A percentile compares a stretch with the other conserved stretches of the same genome.
phyloP scores from a whole-genome alignment of 2,888 invertebrate genomes.

The Cosmorhoe ocellata region DNA sequence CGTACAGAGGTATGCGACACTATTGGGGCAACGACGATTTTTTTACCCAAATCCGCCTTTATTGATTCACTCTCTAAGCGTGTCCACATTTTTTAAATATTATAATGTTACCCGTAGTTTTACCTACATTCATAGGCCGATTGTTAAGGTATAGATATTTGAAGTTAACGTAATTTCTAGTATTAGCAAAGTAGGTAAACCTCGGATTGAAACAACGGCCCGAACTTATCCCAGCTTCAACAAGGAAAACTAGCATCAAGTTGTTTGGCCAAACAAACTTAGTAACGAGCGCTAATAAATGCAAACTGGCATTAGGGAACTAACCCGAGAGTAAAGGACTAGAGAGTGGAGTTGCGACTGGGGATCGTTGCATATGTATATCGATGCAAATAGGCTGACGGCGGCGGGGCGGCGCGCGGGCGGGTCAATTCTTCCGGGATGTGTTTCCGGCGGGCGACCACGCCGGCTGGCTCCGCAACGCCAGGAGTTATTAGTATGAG shows the following conservation, averaged over 20 bases:
- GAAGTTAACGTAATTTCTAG: too few species aligned
- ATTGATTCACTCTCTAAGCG: conserved; percentile 10
- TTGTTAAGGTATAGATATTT: too few species aligned
- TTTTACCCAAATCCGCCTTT: conserved; percentile 16
- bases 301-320: conserved; percentile 31
- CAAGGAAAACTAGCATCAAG: conserved; percentile 14
- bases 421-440: conserved; percentile 78
- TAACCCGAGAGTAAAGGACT: conserved; percentile 27
- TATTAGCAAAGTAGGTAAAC: conserved; percentile 16
- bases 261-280: conserved; percentile 25
- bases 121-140: too few species aligned
- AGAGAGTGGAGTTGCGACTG: conserved; percentile 22
- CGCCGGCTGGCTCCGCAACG: conserved; percentile 27
- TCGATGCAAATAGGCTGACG: conserved; percentile 62
- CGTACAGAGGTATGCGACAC: conserved; percentile 3
- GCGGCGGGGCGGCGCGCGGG: conserved; percentile 49
- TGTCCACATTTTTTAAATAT: background rate
- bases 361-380: conserved; percentile 49
- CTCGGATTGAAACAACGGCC: background rate
- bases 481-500: conserved; percentile 55
- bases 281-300: conserved; percentile 34
- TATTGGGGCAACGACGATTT: conserved; percentile 7
- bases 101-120: background rate
- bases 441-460: conserved; percentile 68
- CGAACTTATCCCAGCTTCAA: conserved; percentile 9